Percentiles rank a stretch among this genome's conserved stretches.
phyloP scores from a whole-genome alignment of 37 sponge, comb jelly and placozoan genomes.

The Dysidea cf. avara region DNA sequence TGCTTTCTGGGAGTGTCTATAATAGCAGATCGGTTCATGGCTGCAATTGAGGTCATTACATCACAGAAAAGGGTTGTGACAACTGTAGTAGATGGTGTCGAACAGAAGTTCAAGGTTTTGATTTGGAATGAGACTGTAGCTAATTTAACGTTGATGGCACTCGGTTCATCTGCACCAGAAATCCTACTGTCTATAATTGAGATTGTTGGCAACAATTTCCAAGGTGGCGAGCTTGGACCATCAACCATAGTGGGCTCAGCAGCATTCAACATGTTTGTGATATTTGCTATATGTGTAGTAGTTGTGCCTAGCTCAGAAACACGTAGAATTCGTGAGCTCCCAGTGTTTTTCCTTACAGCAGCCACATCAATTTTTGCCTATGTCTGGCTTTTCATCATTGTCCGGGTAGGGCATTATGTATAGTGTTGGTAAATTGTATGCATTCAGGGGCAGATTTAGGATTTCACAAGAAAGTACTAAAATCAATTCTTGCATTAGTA shows the following conservation, averaged over 20 bases:
- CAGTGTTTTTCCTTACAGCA: constrained; percentile 59
- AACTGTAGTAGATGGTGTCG: constrained; percentile 6
- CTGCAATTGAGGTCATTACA: constrained; percentile 66
- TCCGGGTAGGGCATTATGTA: too few relatives aligned
- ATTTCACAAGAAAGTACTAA: too few relatives aligned
- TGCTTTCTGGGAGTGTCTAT: constrained; percentile 66
- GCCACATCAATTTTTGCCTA: constrained; percentile 66
- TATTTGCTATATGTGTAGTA: constrained; percentile 56
- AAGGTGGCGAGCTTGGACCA: constrained; percentile 33
- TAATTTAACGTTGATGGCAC: constrained; percentile 71
- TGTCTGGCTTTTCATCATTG: constrained; percentile 63
- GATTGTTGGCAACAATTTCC: constrained; percentile 10
- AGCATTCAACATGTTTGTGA: constrained; percentile 68
- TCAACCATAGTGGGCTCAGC: constrained; percentile 75
- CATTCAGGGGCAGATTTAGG: too few relatives aligned
- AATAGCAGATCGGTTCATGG: constrained; percentile 69
- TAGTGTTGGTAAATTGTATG: too few relatives aligned
- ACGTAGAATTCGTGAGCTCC: constrained; percentile 39
- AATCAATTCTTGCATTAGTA: too few relatives aligned
- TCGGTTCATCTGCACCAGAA: constrained; percentile 73
- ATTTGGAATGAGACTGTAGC: constrained; percentile 79
- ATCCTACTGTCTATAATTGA: constrained; percentile 60
- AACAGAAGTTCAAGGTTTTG: constrained; percentile 44
- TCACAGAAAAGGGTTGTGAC: not conserved
- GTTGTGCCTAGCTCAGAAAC: constrained; percentile 33